Base-by-base conservation (phyloP, 1,140 invertebrate species). In the Drosophila sproati region DNA sequence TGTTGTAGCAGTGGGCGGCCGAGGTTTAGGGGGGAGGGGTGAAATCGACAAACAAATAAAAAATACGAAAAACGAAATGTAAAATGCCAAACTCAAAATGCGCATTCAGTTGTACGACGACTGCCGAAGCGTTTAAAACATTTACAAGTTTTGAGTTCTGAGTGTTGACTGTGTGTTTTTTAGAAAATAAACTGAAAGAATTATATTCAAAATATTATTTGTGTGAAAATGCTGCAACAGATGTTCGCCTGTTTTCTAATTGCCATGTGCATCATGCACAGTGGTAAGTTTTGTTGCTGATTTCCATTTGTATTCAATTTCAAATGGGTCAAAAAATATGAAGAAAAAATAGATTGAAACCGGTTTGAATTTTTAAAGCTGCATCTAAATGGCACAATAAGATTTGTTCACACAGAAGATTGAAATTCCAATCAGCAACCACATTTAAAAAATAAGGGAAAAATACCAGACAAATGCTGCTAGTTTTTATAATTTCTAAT, bases 211-310 rank as follows among this genome's bases (percentile, higher is more conserved):
- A 12, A 66, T 55, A 35, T 50, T 20, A 28, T 20, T 10, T 32
- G 29, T 3, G 6, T 7, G 20, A 86, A 77, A 47, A 88, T 87
- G 82, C 39, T 82, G 73, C 75, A 87, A 72, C 73, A 87, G 81
- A 41, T 88, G 34, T 76, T 78, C 34, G 73, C 43, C 48, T 56
- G 69, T 52, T 51, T 85, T 47, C 43, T 81, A n/a, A 67, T 89
- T 66, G 71, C 85, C 55, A 55, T 89, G 64, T 89, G 85, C 43
- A 12, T 85, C 20, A 72, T 78, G 78, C 75, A 89, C 64, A 76
- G 57, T 47, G 85, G 85, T 89, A 64, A 89, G 85, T 81, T 59
- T 3, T 3, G 29, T 29, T 4, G 8, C 3, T n/a, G 8, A 54
- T 52, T 52, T 8, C n/a, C 41, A 55, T 35, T 48, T 50, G 7